Base-by-base conservation (phyloP, 2,113 vertebrate genomes). In the Muscicapa adusta region DNA sequence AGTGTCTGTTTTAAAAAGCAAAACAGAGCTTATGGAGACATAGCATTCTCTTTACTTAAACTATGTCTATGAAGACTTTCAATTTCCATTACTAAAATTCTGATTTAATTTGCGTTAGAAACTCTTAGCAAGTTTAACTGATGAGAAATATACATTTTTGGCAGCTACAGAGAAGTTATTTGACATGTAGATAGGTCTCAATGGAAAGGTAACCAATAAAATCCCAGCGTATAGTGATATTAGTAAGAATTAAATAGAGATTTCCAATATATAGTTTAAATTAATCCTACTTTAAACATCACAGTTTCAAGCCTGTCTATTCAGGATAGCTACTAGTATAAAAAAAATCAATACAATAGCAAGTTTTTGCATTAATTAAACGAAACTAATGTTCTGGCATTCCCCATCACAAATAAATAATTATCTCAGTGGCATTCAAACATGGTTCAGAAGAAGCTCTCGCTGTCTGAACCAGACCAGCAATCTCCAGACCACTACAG, bases 241-340 rank as follows among this genome's bases (percentile, higher is more conserved):
- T 7, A 63, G 18, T 57, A 72, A 86, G 72, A 91, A 92, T 83
- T 76, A 80, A 85, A 84, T 48, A 91, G 48, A 77, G n/a, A 79
- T 75, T 93, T 95, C 47, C 56, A 77, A 76, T 85, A 74, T 53
- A 96, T 19, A 91, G 14, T 66, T 93, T 93, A 92, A 88, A 92
- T 92, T 58, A 81, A 92, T 82, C 29, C 33, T 88, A 94, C 72
- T 68, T 89, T 83, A 92, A 84, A 87, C 54, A 66, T 83, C 71
- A 91, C 68, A 78, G 84, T 78, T 96, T 72, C 68, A 95, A 96
- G 50, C 36, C 56, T 78, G 57, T 88, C 89, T 96, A 77, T 60
- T 93, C 31, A 90, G 80, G 20, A 72, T 54, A 94, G 74, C 51
- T 80, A 91, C 79, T 65, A 92, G 36, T 73, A 76, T 95, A 85